Evolutionary conservation across 2,797 vertebrate genomes (phyloP), one percentile per base, ranked within the genome.

Genomic region (Poecilia velifera): DNA sequence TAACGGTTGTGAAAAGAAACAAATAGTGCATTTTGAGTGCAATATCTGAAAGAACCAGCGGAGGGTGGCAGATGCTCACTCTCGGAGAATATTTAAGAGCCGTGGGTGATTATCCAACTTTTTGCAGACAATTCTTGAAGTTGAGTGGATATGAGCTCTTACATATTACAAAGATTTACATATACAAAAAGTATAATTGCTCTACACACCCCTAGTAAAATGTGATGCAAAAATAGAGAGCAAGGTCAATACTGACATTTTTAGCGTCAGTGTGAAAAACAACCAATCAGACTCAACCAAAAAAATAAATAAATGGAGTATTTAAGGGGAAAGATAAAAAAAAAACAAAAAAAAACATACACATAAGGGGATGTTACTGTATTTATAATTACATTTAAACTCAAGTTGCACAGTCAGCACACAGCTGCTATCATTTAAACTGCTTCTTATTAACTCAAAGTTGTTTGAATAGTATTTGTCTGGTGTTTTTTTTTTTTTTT

Each of bases 51-150:
- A 55, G 12, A 4, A 76, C 90, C 94, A 94, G 34, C 53, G 86
- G 94, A 94, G 87, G 91, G 49, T 82, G 46, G 68, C 81, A 82
- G 4, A 82, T 51, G 74, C 86, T 80, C 70, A 89, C 46, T 87
- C 85, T 46, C 76, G 0, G 0, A n/a, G 4, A 71, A 34, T 2
- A 31, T 28, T 39, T 43, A 1, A 46, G 36, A 36, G 62, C 45
- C n/a, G 20, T 74, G 79, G n/a, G 3, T 71, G 49, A 20, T 28
- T 46, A 62, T 55, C 13, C 39, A 53, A 3, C 31, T 45, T 31
- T 70, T 28, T 2, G 9, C 10, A 62, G 34, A 41, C 7, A n/a
- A 66, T 9, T 25, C 45, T 46, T 25, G 1, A 43, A n/a, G 39
- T 25, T 14, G 22, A 70, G 12, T 43, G 39, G 39, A 43, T 4